These are phyloP conservation scores for Dicyrtoma fusca DNA, from an alignment of 2,888 invertebrate species.

Conservation along the genomic window DNA sequence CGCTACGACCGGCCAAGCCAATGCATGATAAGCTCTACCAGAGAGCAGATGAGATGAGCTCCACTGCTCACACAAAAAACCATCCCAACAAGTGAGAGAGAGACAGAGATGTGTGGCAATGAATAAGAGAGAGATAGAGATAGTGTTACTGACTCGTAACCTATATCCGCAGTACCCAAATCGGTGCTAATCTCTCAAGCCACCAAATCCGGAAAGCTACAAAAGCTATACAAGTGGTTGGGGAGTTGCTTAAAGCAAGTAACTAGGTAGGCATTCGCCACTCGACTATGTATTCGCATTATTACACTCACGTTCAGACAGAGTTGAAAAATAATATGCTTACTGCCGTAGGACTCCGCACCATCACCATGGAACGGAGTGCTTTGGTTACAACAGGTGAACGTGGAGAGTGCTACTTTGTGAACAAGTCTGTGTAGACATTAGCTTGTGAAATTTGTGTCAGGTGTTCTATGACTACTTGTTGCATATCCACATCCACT, in stretches of 20 bases:
- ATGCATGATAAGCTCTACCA: too few relatives aligned
- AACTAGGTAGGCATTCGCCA: not conserved
- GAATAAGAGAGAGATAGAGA: constrained; percentile 3
- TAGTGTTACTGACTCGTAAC: constrained; percentile 21
- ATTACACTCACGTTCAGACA: too few relatives aligned
- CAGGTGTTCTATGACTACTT: constrained; percentile 41
- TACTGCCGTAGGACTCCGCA: constrained; percentile 22
- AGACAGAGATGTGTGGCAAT: constrained; percentile 13
- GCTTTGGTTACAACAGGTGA: constrained; percentile 33
- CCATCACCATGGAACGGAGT: constrained; percentile 4
- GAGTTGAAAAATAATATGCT: too few relatives aligned
- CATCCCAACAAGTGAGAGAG: not conserved
- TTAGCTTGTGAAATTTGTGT: constrained; percentile 41
- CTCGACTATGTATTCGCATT: too few relatives aligned
- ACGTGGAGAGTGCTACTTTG: constrained; percentile 32
- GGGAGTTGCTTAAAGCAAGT: not conserved
- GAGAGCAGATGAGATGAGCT: too few relatives aligned
- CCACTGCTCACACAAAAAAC: too few relatives aligned
- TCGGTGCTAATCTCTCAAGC: constrained; percentile 32
- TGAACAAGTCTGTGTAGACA: constrained; percentile 33
- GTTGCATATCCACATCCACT: constrained; percentile 19
- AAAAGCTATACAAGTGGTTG: constrained; percentile 15
- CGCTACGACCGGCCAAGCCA: not conserved
- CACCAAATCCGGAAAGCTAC: constrained; percentile 27
- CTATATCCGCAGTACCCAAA: constrained; percentile 36